These are phyloP conservation scores for Apis florea DNA, from an alignment of 1,140 invertebrate genomes.

Conservation along the genomic window DNA sequence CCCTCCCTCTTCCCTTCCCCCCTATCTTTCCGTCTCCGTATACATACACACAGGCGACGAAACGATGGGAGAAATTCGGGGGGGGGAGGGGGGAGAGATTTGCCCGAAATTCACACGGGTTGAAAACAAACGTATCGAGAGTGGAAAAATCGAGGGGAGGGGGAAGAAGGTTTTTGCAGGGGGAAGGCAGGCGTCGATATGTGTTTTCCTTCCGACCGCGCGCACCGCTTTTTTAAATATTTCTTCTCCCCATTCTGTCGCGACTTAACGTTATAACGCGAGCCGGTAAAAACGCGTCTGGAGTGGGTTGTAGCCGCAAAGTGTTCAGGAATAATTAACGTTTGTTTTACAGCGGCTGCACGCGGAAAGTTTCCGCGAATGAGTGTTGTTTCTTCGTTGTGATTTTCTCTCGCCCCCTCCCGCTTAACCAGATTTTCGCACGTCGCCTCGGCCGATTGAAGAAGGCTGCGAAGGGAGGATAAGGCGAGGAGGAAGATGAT, in stretches of 20 bases:
- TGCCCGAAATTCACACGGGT: neutral
- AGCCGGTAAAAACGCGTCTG: constrained; percentile 56
- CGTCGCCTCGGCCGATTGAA: too few species aligned
- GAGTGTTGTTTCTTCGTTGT: neutral
- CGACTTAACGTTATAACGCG: constrained; percentile 49
- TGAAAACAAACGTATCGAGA: neutral
- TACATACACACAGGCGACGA: accelerated
- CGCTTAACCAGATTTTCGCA: neutral
- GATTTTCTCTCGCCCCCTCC: neutral
- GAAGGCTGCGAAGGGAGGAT: neutral
- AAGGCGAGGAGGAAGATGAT: too few species aligned
- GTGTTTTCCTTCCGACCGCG: neutral
- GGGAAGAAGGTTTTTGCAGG: neutral
- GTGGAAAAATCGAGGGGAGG: neutral
- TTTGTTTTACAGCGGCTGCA: constrained; percentile 57
- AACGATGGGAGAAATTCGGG: neutral
- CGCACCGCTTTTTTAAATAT: constrained; percentile 30
- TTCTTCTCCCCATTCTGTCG: constrained; percentile 46
- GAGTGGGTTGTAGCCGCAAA: constrained; percentile 32
- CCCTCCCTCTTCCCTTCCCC: neutral
- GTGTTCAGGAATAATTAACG: constrained; percentile 63
- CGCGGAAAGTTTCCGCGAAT: constrained; percentile 4
- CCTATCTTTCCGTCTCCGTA: neutral
- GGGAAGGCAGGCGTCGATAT: neutral
- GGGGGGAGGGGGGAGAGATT: too few species aligned